phyloP scores from a whole-genome alignment of 2,888 invertebrate species.

The Drosophila percnosoma region DNA sequence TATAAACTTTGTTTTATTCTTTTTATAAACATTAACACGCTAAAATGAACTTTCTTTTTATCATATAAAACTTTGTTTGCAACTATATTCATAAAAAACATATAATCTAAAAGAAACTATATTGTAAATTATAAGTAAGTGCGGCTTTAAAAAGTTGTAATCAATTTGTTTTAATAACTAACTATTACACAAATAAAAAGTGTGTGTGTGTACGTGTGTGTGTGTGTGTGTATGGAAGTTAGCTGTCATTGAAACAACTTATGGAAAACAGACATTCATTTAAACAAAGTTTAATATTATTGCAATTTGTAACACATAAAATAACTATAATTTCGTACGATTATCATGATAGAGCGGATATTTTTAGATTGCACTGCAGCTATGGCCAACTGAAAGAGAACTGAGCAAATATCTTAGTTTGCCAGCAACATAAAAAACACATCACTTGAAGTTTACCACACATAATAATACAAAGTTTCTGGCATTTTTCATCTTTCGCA shows the following conservation, averaged over 20 bases:
- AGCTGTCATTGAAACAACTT: conserved; percentile 13
- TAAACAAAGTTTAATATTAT: not conserved
- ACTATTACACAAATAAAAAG: conserved; percentile 52
- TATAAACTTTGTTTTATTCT: conserved; percentile 75
- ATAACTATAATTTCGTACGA: conserved; percentile 6
- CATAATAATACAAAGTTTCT: conserved; percentile 51
- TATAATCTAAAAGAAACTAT: conserved; percentile 52
- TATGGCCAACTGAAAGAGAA: conserved; percentile 40
- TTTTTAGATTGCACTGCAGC: conserved; percentile 1
- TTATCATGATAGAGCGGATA: conserved; percentile 1
- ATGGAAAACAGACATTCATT: conserved; percentile 2
- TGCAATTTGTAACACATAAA: conserved; percentile 9
- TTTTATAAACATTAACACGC: conserved; percentile 58
- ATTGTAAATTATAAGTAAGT: conserved; percentile 57
- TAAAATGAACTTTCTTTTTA: conserved; percentile 58
- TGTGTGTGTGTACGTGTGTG: conserved; percentile 24
- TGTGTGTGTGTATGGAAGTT: conserved; percentile 26
- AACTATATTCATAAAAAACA: conserved; percentile 52
- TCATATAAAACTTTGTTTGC: conserved; percentile 66
- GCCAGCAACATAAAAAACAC: conserved; percentile 17
- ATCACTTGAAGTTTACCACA: conserved; percentile 38
- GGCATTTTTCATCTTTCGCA: conserved; percentile 20
- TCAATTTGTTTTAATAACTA: conserved; percentile 47
- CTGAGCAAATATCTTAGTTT: conserved; percentile 1
- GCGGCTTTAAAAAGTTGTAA: conserved; percentile 57